These are phyloP conservation scores for Uria aalge DNA, from an alignment of 2,113 vertebrate species.

Conservation along the genomic window DNA sequence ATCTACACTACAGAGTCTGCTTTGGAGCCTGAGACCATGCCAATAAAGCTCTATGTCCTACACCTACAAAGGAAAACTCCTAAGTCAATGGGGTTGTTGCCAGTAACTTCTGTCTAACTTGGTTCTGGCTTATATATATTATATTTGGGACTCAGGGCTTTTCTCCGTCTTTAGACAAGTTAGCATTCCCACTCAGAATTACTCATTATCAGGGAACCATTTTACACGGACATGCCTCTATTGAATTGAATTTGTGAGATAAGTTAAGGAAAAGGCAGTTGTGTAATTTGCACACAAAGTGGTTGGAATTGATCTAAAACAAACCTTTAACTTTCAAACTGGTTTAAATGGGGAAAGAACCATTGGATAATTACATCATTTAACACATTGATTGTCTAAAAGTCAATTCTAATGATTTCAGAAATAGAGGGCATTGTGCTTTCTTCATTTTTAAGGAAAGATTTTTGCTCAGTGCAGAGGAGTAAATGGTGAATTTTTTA, in stretches of 20 bases:
- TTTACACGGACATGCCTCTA: conserved; percentile 26
- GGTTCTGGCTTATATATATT: not conserved
- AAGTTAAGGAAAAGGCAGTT: conserved; percentile 85
- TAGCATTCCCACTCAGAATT: conserved; percentile 15
- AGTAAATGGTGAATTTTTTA: conserved; percentile 70
- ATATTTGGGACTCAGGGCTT: not conserved
- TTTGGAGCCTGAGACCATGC: not conserved
- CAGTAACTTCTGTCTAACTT: not conserved
- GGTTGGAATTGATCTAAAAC: conserved; percentile 88
- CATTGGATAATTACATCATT: conserved; percentile 90
- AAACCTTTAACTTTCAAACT: conserved; percentile 88
- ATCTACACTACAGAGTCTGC: not conserved
- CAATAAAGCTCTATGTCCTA: not conserved
- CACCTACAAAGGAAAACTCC: not conserved
- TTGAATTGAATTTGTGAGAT: conserved; percentile 85
- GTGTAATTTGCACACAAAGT: conserved; percentile 87
- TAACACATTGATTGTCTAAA: conserved; percentile 88
- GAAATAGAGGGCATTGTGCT: conserved; percentile 85
- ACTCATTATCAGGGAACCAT: conserved; percentile 37
- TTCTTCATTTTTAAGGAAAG: conserved; percentile 79
- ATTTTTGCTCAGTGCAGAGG: conserved; percentile 62
- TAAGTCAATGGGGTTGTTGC: not conserved
- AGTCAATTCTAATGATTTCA: conserved; percentile 87
- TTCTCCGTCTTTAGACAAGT: not conserved
- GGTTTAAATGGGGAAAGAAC: conserved; percentile 83